These are phyloP conservation scores for Agraylea sexmaculata DNA, from an alignment of 1,140 invertebrate genomes.

Conservation along the genomic window DNA sequence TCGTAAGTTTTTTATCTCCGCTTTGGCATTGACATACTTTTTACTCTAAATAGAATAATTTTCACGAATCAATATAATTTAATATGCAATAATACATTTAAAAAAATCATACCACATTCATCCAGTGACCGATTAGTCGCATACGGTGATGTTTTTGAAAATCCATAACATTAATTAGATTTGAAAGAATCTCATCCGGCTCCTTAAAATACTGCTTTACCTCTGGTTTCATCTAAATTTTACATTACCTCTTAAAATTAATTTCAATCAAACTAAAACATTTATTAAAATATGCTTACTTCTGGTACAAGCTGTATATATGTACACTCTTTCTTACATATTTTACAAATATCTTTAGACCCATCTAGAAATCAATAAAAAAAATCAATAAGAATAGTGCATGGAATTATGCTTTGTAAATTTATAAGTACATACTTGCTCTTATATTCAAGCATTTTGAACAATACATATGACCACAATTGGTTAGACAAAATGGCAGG, in stretches of 20 bases:
- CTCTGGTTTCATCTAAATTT: constrained; percentile 35
- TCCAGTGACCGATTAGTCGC: constrained; percentile 32
- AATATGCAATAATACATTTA: constrained; percentile 6
- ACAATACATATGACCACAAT: constrained; percentile 41
- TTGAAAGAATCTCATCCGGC: constrained; percentile 36
- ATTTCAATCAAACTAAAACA: constrained; percentile 9
- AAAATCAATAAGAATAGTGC: neutral
- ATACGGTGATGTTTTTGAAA: constrained; percentile 37
- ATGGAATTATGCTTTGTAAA: neutral
- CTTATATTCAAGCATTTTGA: constrained; percentile 32
- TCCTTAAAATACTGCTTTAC: constrained; percentile 39
- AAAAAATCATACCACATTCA: constrained; percentile 30
- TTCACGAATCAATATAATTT: no score
- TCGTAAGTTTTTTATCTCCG: constrained; percentile 31
- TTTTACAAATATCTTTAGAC: constrained; percentile 31
- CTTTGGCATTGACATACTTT: constrained; percentile 32
- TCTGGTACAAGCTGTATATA: constrained; percentile 35
- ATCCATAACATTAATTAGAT: constrained; percentile 32
- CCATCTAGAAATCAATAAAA: constrained; percentile 20
- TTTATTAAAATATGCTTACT: constrained; percentile 26
- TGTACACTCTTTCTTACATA: constrained; percentile 33
- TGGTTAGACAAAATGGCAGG: constrained; percentile 34
- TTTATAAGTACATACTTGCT: constrained; percentile 10
- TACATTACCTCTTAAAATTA: constrained; percentile 7
- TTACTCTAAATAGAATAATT: constrained; percentile 25